Conservation (phyloP, 92 coral and sea anemone species). For the Parazoanthus darwini region DNA sequence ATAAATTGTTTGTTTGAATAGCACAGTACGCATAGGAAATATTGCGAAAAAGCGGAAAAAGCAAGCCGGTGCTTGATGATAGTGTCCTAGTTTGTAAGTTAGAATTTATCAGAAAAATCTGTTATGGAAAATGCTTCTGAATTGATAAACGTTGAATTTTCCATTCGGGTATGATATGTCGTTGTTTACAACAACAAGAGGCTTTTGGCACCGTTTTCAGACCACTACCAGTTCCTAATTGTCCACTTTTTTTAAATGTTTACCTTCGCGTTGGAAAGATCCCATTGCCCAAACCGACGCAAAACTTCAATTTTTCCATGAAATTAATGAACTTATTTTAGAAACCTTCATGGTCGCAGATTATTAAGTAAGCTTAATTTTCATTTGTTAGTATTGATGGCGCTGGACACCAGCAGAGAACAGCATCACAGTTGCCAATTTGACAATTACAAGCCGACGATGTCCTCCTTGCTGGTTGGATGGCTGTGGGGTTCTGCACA, state of each 20-base stretch:
- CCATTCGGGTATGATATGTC: not conserved
- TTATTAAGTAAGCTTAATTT: not conserved
- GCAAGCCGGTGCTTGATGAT: not conserved
- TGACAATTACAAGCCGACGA: not conserved
- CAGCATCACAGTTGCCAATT: not conserved
- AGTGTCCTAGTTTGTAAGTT: not conserved
- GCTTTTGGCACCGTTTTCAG: not conserved
- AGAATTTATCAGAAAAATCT: not conserved
- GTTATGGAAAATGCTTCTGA: not conserved
- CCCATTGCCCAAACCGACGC: not conserved
- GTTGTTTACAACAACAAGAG: not conserved
- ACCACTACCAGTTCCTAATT: not conserved
- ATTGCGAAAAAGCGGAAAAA: not conserved
- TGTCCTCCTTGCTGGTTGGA: not conserved
- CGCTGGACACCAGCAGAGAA: not conserved
- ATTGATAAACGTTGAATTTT: not conserved
- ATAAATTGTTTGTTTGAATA: not conserved
- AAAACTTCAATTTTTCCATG: not conserved
- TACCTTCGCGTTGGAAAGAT: not conserved
- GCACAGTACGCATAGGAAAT: not conserved
- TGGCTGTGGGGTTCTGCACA: not conserved
- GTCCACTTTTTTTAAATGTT: not conserved
- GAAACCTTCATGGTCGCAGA: not conserved
- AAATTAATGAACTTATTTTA: too few species aligned
- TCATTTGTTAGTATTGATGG: not conserved